Base-by-base conservation (phyloP, 1,140 invertebrate species). In the Brachionus manjavacas region DNA sequence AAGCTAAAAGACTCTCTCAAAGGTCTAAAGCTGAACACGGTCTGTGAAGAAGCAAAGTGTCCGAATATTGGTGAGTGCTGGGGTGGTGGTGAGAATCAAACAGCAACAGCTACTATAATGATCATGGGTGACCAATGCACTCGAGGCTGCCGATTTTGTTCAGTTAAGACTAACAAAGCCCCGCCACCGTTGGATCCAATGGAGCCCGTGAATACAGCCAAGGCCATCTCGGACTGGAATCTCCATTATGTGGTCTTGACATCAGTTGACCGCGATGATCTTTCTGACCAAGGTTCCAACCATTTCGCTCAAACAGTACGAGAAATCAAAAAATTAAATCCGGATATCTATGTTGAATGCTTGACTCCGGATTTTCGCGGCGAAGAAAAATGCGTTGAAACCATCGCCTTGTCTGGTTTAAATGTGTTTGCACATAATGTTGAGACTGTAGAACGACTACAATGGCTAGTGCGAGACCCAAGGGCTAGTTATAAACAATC, bases 21-120 rank as follows among this genome's bases (percentile, higher is more conserved):
- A 81, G 92, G 93, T 14, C 91, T 99, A 12, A 98, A 97, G 86
- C 91, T 99, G 9, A 94, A 95, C 86, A 99, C 98, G 2, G 97
- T 99, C 1, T 99, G 98, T 90, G 96, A 99, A 89, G 98, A 99
- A 91, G 98, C 98, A 0, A 91, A 95, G 85, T 99, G 98, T 92
- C 98, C 98, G 0, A 99, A 99, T 90, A 99, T 99, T 86, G 96
- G 96, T 23, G 96, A 99, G 91, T 99, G 97, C 90, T 99, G 98
- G 98, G 96, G 96, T 85, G 97, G 91, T 46, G 89, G 89, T 16
- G 89, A 91, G 66, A 86, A 90, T 84, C 88, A 88, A 4, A 90
- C 89, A 28, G 90, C 92, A 6, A 92, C 92, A 16, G 92, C 92
- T 1, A 92, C 92, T 14, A 93, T 92, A 39, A 92, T 92, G 92